phyloP scores from a whole-genome alignment of 2,797 vertebrate genomes.

The Acanthurus leucopareius region DNA sequence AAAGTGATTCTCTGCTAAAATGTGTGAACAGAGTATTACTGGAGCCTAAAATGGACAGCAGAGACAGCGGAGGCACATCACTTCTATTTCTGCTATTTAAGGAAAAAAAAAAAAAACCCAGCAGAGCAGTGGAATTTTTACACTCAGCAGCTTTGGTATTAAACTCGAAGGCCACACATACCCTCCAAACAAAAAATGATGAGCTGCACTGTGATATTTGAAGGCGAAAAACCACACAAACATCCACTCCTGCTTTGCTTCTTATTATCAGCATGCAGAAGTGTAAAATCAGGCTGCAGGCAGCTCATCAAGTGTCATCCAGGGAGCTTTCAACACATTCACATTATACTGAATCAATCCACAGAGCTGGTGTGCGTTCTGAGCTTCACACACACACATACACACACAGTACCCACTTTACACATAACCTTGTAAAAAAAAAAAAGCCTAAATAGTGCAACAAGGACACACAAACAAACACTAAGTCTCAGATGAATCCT shows the following conservation, averaged over 20 bases:
- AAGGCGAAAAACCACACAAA: slow-evolving; percentile 8
- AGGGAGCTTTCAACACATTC: slow-evolving; percentile 51
- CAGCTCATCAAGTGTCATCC: slow-evolving; percentile 40
- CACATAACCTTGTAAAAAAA: neutral
- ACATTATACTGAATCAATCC: slow-evolving; percentile 23
- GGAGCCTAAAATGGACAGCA: slow-evolving; percentile 1
- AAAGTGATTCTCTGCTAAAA: slow-evolving; percentile 28
- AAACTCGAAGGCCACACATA: slow-evolving; percentile 9
- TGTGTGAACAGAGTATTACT: slow-evolving; percentile 8
- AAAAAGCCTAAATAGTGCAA: slow-evolving; percentile 24
- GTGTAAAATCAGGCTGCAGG: slow-evolving; percentile 42
- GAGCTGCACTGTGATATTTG: neutral
- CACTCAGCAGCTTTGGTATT: neutral
- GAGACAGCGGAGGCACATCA: slow-evolving; percentile 2
- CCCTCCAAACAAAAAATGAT: neutral
- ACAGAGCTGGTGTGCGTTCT: neutral
- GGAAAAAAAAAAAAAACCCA: neutral
- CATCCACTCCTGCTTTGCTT: neutral
- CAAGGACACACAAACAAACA: slow-evolving; percentile 9
- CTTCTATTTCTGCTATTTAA: slow-evolving; percentile 11
- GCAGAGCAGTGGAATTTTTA: slow-evolving; percentile 6
- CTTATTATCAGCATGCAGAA: slow-evolving; percentile 46
- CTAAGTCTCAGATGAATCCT: slow-evolving; percentile 20
- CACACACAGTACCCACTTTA: neutral
- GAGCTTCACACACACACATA: slow-evolving; percentile 3